Percentiles rank a stretch among this genome's conserved stretches.
Evolutionary conservation across 1,140 invertebrate genomes (phyloP).

Genomic region (Sminthurides bifidus): DNA sequence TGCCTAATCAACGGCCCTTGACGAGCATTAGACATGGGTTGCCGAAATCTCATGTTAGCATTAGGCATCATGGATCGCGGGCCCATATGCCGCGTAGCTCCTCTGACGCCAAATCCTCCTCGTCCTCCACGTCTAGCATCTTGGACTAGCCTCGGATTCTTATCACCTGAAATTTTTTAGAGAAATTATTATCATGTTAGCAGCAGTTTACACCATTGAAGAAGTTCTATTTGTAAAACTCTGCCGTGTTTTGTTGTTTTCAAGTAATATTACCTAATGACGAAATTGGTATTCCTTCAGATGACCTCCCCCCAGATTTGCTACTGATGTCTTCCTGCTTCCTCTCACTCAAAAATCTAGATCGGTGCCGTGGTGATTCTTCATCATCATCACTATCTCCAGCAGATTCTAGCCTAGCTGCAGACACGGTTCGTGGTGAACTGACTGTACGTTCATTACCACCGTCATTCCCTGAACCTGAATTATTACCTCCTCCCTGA

Average conservation of each 20-base stretch:
- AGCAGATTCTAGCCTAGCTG: neutral
- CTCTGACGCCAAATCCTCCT: neutral
- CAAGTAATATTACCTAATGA: conserved; percentile 14
- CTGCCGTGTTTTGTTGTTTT: neutral
- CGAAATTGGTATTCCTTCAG: conserved; percentile 15
- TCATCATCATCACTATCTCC: conserved; percentile 12
- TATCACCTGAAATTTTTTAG: neutral
- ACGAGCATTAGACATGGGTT: too few species aligned
- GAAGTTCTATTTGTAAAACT: too few species aligned
- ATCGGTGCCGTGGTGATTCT: conserved; percentile 1
- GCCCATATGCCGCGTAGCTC: too few species aligned
- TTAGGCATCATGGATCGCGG: too few species aligned
- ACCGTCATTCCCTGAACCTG: neutral
- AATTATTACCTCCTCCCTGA: neutral
- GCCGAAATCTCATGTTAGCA: too few species aligned
- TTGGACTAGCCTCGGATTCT: neutral
- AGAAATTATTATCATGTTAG: neutral
- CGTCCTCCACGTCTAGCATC: neutral
- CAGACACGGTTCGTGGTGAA: neutral
- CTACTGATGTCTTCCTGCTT: conserved; percentile 15
- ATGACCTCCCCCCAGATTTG: neutral
- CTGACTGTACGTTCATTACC: neutral
- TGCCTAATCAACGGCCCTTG: too few species aligned
- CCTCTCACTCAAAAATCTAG: conserved; percentile 19
- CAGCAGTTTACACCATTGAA: neutral